Conservation (phyloP, 2,113 vertebrate genomes). For the Rousettus leschenaultii region DNA sequence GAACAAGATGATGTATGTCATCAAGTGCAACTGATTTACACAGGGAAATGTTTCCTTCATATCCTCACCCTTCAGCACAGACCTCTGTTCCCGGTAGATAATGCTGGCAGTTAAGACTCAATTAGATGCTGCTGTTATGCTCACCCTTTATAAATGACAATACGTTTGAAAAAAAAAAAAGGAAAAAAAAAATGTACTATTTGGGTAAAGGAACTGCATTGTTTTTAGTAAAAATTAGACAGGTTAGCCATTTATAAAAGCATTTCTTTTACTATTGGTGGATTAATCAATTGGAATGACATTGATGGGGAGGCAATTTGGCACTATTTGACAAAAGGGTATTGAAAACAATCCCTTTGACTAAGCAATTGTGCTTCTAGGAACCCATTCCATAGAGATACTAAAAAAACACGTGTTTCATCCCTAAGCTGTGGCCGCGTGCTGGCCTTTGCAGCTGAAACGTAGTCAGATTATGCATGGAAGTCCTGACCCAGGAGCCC, state of each 20-base stretch:
- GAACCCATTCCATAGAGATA: not conserved
- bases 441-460: not conserved
- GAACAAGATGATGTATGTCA: fast-evolving
- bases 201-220: not conserved
- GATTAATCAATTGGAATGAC: not conserved
- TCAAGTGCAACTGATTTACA: not conserved
- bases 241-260: not conserved
- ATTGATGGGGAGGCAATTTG: not conserved
- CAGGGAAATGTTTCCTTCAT: too few relatives aligned
- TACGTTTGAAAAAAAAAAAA: not conserved
- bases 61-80: not conserved
- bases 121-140: not conserved
- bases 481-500: not conserved
- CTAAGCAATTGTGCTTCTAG: not conserved
- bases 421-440: not conserved
- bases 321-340: not conserved
- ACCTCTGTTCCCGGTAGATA: not conserved
- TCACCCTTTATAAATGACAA: not conserved
- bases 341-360: not conserved
- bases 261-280: not conserved
- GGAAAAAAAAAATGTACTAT: not conserved
- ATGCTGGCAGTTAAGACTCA: not conserved
- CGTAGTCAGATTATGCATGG: not conserved
- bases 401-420: not conserved
- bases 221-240: not conserved